Evolutionary conservation across 1,140 invertebrate species (phyloP).

Genomic region (Zophobas atratus): DNA sequence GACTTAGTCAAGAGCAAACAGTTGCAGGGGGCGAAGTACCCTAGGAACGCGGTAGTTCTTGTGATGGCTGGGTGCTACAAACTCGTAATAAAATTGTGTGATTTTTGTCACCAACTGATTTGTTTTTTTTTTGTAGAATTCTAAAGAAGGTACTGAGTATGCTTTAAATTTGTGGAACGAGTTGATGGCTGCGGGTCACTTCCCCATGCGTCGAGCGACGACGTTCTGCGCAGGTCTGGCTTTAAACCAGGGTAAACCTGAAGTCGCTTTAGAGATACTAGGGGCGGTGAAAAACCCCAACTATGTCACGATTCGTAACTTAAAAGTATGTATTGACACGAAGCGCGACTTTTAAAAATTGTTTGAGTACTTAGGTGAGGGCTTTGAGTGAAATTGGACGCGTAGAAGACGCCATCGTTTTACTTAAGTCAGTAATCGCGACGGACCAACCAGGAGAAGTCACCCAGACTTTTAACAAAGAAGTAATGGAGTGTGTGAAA

Average conservation of each 20-base stretch:
- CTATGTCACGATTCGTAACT: slow-evolving; percentile 79
- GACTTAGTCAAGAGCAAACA: slow-evolving; percentile 74
- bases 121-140: slow-evolving; percentile 73
- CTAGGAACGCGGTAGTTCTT: slow-evolving; percentile 78
- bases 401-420: slow-evolving; percentile 76
- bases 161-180: slow-evolving; percentile 75
- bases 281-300: slow-evolving; percentile 69
- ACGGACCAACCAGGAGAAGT: slow-evolving; percentile 69
- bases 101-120: background rate
- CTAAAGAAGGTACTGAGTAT: slow-evolving; percentile 78
- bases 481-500: slow-evolving; percentile 69
- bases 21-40: slow-evolving; percentile 75
- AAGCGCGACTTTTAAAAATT: background rate
- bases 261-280: slow-evolving; percentile 79
- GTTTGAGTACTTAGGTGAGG: slow-evolving; percentile 66
- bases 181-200: slow-evolving; percentile 71
- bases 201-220: slow-evolving; percentile 73
- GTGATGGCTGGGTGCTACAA: slow-evolving; percentile 82
- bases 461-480: slow-evolving; percentile 72
- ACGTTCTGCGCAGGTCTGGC: slow-evolving; percentile 78
- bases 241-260: slow-evolving; percentile 78
- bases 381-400: slow-evolving; percentile 75
- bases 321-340: slow-evolving; percentile 71
- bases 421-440: slow-evolving; percentile 74
- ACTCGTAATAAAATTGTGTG: slow-evolving; percentile 72